Evolutionary conservation across 2,797 vertebrate genomes (phyloP), one percentile per base, ranked within the genome.

Genomic region (Anomalospiza imberbis): DNA sequence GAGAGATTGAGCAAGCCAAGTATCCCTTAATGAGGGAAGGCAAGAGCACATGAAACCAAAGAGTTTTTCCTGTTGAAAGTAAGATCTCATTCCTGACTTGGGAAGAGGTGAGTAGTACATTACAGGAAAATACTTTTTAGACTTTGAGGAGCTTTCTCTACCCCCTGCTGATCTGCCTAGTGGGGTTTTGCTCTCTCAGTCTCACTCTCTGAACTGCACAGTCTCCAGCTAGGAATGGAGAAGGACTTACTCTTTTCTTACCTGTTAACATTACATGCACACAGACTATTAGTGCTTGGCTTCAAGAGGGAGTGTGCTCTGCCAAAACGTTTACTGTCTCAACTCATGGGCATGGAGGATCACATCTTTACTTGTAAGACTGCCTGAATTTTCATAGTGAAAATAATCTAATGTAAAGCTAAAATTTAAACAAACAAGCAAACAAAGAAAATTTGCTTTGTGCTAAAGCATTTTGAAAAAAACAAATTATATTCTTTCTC

Each of bases 151-250:
- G 82, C 58, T 81, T 91, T 47, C 80, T 80, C 32, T 88, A 42
- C 85, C 83, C 28, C 79, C 90, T 83, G 89, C 82, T 94, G 88
- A 36, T 93, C 82, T 94, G 75, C 89, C 79, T 84, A 17, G 79
- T 48, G 76, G 85, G 72, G 51, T 86, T 92, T 71, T 89, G 75
- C 77, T 78, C 73, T 95, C 88, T 87, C 65, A 71, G 58, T 65
- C 75, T 93, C 45, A 50, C 91, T 89, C 81, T 68, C 70, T 91
- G 89, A 84, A 91, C 68, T 74, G 61, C 72, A 42, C 42, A 85
- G 48, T 55, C 45, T 84, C 74, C 84, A 93, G 84, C 66, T 92
- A 88, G 13, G 51, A 85, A 87, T 50, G 61, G 17, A 80, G 70
- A 77, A 84, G 25, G 58, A 89, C 73, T 91, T 53, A 53, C 76